Evolutionary conservation across 2,888 invertebrate species (phyloP).

Genomic region (Andrena haemorrhoa): DNA sequence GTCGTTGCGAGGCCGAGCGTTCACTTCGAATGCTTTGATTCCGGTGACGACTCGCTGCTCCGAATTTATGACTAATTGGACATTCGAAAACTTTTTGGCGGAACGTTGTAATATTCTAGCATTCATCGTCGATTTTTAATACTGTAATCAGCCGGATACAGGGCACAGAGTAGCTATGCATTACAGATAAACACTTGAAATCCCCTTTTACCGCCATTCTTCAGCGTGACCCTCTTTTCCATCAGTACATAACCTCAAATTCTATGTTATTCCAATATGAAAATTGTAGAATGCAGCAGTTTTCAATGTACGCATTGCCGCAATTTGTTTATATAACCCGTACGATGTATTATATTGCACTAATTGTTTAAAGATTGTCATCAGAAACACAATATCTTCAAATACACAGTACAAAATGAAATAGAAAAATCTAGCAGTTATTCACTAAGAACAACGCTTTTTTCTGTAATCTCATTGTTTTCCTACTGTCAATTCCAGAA

Average conservation of each 20-base stretch:
- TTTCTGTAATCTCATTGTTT: too few species aligned
- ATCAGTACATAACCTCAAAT: too few species aligned
- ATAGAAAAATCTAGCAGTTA: too few species aligned
- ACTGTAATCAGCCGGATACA: neutral
- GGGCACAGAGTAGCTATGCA: too few species aligned
- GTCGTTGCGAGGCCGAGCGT: conserved; percentile 27
- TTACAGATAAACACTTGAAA: too few species aligned
- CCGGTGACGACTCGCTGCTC: neutral
- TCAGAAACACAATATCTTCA: neutral
- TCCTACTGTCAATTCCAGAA: too few species aligned
- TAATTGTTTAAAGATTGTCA: neutral
- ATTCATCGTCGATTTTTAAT: neutral
- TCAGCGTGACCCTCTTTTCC: too few species aligned
- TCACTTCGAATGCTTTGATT: conserved; percentile 21
- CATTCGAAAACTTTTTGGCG: neutral
- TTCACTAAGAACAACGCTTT: too few species aligned
- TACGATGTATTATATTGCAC: neutral
- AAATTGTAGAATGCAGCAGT: too few species aligned
- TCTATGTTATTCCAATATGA: too few species aligned
- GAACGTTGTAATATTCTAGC: neutral
- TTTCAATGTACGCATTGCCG: neutral
- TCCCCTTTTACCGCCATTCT: too few species aligned
- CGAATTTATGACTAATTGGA: neutral
- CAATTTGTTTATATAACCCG: neutral
- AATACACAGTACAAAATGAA: too few species aligned